Conservation (phyloP, 2,113 vertebrate species). For the Origma solitaria region DNA sequence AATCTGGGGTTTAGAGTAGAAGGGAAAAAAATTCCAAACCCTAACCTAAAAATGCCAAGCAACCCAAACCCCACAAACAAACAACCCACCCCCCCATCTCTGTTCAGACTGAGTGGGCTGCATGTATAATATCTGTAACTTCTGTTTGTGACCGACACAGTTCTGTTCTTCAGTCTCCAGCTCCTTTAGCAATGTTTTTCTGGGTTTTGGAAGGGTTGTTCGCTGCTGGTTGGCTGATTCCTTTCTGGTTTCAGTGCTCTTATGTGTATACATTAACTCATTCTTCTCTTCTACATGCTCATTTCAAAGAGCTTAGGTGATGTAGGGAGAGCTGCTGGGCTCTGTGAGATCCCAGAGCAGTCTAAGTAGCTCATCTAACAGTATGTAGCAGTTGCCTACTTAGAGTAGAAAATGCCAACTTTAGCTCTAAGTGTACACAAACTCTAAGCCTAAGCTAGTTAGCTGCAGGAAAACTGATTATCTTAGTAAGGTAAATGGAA, state of each 20-base stretch:
- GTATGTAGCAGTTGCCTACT: neutral
- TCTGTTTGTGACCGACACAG: neutral
- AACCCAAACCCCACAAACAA: neutral
- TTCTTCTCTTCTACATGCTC: neutral
- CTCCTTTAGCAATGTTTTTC: neutral
- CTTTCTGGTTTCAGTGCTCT: neutral
- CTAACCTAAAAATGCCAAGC: neutral
- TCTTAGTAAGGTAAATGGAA: neutral
- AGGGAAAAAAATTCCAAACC: neutral
- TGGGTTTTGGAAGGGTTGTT: neutral
- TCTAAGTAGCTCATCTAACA: neutral
- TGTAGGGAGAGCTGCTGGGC: neutral
- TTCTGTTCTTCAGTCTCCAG: neutral
- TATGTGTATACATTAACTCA: neutral
- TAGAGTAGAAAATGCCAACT: neutral
- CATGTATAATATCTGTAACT: neutral
- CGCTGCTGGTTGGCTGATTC: neutral
- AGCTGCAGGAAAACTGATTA: neutral
- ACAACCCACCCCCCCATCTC: rapidly evolving
- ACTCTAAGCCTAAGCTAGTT: neutral
- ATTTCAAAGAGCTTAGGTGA: neutral
- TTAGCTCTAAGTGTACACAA: neutral
- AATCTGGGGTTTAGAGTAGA: neutral
- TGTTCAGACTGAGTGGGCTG: neutral
- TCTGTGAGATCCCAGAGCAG: neutral